Percentiles rank a stretch among this genome's conserved stretches.
Evolutionary conservation across 2,113 vertebrate genomes (phyloP).

Genomic region (Zosterops hypoxanthus): DNA sequence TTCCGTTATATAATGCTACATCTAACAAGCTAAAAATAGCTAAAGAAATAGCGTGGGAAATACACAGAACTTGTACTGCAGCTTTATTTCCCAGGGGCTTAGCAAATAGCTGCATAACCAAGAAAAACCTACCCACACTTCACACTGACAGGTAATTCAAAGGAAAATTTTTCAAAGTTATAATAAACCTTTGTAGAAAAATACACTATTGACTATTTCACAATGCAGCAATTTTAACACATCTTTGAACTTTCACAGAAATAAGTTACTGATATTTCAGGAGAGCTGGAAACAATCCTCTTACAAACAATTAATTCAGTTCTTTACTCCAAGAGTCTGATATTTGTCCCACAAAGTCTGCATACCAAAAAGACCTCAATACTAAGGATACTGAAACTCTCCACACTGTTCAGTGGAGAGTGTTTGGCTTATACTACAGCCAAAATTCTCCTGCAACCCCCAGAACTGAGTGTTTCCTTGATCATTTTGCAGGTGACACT

Average conservation of each 20-base stretch:
- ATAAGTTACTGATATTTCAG: not conserved
- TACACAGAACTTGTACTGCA: not conserved
- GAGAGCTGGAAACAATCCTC: not conserved
- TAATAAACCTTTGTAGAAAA: not conserved
- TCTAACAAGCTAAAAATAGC: slow-evolving; percentile 44
- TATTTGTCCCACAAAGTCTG: not conserved
- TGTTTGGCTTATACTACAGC: not conserved
- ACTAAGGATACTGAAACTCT: not conserved
- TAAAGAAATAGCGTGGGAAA: not conserved
- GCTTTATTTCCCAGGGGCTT: not conserved
- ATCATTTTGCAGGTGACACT: not conserved
- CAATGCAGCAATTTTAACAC: not conserved
- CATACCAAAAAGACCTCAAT: not conserved
- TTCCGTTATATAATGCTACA: not conserved
- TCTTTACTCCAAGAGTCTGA: not conserved
- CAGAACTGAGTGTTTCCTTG: not conserved
- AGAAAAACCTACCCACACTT: not conserved
- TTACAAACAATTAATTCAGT: not conserved
- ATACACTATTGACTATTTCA: not conserved
- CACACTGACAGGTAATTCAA: not conserved
- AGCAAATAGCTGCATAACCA: not conserved
- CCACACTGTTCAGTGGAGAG: not conserved
- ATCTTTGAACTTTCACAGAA: not conserved
- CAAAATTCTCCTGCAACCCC: not conserved
- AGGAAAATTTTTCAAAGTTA: not conserved